phyloP scores from a whole-genome alignment of 2,888 invertebrate species.

The Phaonia tiefii region DNA sequence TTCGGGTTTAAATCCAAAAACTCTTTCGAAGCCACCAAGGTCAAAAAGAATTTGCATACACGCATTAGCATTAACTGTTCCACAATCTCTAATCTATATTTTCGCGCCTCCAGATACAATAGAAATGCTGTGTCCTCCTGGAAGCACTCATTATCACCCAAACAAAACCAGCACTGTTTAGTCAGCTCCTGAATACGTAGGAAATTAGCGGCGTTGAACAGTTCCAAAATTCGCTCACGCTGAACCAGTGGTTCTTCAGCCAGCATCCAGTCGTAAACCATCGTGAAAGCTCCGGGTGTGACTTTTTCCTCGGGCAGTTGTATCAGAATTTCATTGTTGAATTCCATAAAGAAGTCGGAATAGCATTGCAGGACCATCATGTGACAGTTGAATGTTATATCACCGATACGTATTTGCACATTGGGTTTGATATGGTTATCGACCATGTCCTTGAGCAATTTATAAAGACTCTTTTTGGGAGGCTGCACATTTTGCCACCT shows the following conservation, averaged over 20 bases:
- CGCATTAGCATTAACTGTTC: slow-evolving; percentile 82
- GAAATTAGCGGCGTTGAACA: slow-evolving; percentile 87
- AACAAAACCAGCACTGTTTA: slow-evolving; percentile 89
- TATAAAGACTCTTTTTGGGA: slow-evolving; percentile 70
- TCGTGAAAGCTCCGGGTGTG: slow-evolving; percentile 84
- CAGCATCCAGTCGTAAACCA: slow-evolving; percentile 92
- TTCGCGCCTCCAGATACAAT: slow-evolving; percentile 84
- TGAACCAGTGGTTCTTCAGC: slow-evolving; percentile 85
- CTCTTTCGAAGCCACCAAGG: slow-evolving; percentile 88
- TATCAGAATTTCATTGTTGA: slow-evolving; percentile 71
- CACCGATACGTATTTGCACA: slow-evolving; percentile 71
- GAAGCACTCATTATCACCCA: slow-evolving; percentile 86
- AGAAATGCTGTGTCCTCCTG: slow-evolving; percentile 88
- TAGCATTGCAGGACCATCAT: slow-evolving; percentile 78
- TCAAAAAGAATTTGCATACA: slow-evolving; percentile 88
- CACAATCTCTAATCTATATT: slow-evolving; percentile 77
- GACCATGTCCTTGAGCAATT: slow-evolving; percentile 71
- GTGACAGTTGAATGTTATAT: slow-evolving; percentile 73
- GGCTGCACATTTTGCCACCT: slow-evolving; percentile 72
- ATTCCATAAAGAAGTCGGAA: slow-evolving; percentile 76
- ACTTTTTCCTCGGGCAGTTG: slow-evolving; percentile 79
- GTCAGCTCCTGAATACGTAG: slow-evolving; percentile 87
- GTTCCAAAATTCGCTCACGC: slow-evolving; percentile 86
- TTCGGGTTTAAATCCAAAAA: slow-evolving; percentile 85
- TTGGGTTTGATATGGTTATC: slow-evolving; percentile 71